phyloP scores from a whole-genome alignment of 2,113 vertebrate genomes.

The Osmerus mordax region DNA sequence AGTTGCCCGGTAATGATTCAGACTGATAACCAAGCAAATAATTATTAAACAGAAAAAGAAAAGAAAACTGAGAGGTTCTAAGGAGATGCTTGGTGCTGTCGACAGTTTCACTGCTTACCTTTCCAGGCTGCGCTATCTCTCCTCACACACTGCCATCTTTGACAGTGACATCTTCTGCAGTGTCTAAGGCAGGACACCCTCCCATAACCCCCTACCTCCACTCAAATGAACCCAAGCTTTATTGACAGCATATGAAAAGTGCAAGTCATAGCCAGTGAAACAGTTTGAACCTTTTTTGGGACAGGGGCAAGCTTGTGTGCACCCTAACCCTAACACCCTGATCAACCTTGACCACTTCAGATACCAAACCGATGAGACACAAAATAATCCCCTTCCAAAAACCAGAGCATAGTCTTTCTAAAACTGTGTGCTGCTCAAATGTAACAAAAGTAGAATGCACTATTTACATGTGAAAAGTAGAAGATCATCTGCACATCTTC shows the following conservation, averaged over 20 bases:
- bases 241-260: conserved; percentile 34
- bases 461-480: too few relatives aligned
- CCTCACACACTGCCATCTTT: conserved; percentile 23
- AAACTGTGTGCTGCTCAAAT: too few relatives aligned
- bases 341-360: too few relatives aligned
- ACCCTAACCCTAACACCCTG: too few relatives aligned
- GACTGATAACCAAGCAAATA: conserved; percentile 29
- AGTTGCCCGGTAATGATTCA: conserved; percentile 43
- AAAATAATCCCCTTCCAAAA: too few relatives aligned
- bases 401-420: too few relatives aligned
- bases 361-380: too few relatives aligned
- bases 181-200: conserved; percentile 26
- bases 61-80: not conserved
- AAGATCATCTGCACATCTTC: too few relatives aligned
- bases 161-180: conserved; percentile 38
- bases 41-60: conserved; percentile 33
- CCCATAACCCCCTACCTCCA: conserved; percentile 3
- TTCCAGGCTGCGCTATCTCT: conserved; percentile 40
- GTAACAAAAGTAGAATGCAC: too few relatives aligned
- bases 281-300: conserved; percentile 7
- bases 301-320: not conserved
- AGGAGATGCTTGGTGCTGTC: conserved; percentile 12
- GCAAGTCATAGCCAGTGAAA: conserved; percentile 20
- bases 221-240: conserved; percentile 21
- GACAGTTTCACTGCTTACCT: conserved; percentile 50